phyloP scores from a whole-genome alignment of 1,140 invertebrate genomes.

The Drosophila pruinosa region DNA sequence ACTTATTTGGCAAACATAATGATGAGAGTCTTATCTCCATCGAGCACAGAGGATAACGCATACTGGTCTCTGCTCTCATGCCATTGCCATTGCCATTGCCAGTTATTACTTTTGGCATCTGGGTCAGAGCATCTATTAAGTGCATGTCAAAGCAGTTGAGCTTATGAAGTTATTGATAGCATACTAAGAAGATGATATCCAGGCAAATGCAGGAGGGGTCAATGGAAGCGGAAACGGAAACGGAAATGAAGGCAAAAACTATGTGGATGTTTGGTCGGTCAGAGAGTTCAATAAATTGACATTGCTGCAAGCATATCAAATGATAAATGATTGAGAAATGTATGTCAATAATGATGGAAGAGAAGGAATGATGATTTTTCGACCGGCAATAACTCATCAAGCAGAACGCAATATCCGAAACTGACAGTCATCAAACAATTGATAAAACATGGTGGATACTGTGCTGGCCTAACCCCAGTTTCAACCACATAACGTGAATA shows the following conservation, averaged over 20 bases:
- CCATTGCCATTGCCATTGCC: conserved; percentile 36
- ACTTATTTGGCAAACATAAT: background rate
- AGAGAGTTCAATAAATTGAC: conserved; percentile 27
- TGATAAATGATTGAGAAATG: conserved; percentile 22
- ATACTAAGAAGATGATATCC: conserved; percentile 14
- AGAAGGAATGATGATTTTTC: background rate
- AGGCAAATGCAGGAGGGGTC: background rate
- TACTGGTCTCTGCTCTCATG: conserved; percentile 7
- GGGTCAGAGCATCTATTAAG: conserved; percentile 56
- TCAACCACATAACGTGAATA: conserved; percentile 9
- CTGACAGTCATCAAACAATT: conserved; percentile 49
- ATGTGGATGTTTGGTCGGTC: conserved; percentile 10
- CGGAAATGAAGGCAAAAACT: conserved; percentile 26
- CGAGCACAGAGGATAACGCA: background rate
- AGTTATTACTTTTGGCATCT: conserved; percentile 46
- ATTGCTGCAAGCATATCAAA: conserved; percentile 8
- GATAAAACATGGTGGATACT: conserved; percentile 59
- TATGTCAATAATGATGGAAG: conserved; percentile 12
- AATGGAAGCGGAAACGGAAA: conserved; percentile 4
- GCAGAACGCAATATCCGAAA: conserved; percentile 14
- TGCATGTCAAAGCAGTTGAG: conserved; percentile 43
- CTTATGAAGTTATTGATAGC: conserved; percentile 65
- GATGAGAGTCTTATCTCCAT: background rate
- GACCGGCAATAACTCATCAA: conserved; percentile 47
- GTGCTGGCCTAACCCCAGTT: background rate